phyloP scores from a whole-genome alignment of 2,888 invertebrate species.

The Pollenia griseotomentosa region DNA sequence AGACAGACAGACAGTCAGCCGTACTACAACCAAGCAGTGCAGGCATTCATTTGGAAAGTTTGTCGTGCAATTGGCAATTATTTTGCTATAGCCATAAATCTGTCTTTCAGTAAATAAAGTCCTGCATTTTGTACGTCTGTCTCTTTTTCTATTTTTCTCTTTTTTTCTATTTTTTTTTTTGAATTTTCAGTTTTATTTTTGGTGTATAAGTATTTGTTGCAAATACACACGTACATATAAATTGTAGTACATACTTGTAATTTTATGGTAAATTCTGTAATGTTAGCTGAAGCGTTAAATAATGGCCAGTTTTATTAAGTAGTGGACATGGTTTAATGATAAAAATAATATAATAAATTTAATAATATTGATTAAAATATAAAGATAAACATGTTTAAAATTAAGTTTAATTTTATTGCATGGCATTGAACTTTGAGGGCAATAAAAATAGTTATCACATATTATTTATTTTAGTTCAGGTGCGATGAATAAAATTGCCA shows the following conservation, averaged over 20 bases:
- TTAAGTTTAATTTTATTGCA: slow-evolving; percentile 38
- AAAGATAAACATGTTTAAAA: slow-evolving; percentile 60
- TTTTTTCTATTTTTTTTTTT: not conserved
- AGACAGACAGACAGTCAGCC: slow-evolving; percentile 7
- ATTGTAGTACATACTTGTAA: slow-evolving; percentile 37
- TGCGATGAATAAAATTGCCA: not conserved
- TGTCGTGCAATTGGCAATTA: slow-evolving; percentile 74
- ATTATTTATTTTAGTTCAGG: not conserved
- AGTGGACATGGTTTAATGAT: slow-evolving; percentile 64
- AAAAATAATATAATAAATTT: slow-evolving; percentile 67
- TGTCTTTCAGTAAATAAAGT: slow-evolving; percentile 69
- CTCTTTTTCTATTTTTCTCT: slow-evolving; percentile 9
- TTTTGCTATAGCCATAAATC: slow-evolving; percentile 74
- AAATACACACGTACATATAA: slow-evolving; percentile 24
- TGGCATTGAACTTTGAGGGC: slow-evolving; percentile 47
- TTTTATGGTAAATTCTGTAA: slow-evolving; percentile 64
- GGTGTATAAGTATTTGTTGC: not conserved
- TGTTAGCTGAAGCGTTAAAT: slow-evolving; percentile 68
- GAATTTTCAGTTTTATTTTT: slow-evolving; percentile 18
- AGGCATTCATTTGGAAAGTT: slow-evolving; percentile 72
- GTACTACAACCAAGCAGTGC: slow-evolving; percentile 15
- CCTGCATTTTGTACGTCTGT: slow-evolving; percentile 53
- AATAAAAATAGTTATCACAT: not conserved
- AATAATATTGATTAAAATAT: slow-evolving; percentile 65
- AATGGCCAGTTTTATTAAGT: slow-evolving; percentile 69